A percentile compares a stretch with the other conserved stretches of the same genome.
These are phyloP conservation scores for Noctua comes DNA, from an alignment of 2,888 invertebrate genomes.

Conservation along the genomic window DNA sequence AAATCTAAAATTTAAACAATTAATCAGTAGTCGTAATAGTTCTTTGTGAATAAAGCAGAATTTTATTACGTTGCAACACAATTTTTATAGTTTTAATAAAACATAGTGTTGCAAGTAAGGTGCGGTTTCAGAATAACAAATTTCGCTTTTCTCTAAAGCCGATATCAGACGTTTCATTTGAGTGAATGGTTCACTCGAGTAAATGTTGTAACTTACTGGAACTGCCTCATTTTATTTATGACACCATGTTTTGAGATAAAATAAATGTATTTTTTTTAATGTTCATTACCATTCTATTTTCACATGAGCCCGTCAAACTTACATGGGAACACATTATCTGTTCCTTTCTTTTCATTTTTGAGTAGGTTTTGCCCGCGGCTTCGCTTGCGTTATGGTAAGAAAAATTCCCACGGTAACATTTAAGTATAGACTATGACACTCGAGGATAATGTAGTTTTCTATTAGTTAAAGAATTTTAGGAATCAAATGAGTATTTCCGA, in stretches of 20 bases:
- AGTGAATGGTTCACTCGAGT: background rate
- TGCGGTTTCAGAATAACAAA: constrained; percentile 38
- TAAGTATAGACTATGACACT: no score
- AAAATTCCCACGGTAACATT: background rate
- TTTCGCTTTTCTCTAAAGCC: background rate
- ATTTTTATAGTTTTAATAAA: constrained; percentile 40
- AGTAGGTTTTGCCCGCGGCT: background rate
- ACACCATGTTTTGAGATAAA: no score
- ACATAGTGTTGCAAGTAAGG: constrained; percentile 32
- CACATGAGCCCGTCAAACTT: background rate
- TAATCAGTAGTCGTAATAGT: constrained; percentile 20
- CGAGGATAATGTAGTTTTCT: no score
- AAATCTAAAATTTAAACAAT: constrained; percentile 38
- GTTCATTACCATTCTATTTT: background rate
- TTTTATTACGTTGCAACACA: constrained; percentile 33
- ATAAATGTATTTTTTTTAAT: no score
- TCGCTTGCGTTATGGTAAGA: background rate
- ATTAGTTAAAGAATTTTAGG: no score
- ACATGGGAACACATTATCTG: background rate
- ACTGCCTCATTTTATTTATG: no score
- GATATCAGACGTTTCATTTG: background rate
- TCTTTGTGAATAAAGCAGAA: constrained; percentile 6
- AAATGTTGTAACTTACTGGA: no score
- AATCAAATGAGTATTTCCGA: background rate
- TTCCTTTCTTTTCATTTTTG: background rate